These are phyloP conservation scores for Antedon mediterranea DNA, from an alignment of 53 echinoderm and acorn worm genomes.

Conservation along the genomic window DNA sequence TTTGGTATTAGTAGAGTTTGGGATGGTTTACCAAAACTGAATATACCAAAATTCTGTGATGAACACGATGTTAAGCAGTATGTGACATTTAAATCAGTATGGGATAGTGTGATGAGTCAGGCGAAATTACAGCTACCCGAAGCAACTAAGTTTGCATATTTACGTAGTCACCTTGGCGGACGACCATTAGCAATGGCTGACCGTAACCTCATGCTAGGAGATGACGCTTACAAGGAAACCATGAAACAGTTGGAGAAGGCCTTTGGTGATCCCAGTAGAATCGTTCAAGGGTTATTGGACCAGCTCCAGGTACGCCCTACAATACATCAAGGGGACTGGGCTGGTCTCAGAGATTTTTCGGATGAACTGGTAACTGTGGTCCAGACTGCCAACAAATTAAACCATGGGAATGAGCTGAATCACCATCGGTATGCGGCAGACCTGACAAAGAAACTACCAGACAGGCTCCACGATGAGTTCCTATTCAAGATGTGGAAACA, in stretches of 20 bases:
- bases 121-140: conserved; percentile 7
- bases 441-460: conserved; percentile 4
- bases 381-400: background rate
- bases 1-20: too few species aligned
- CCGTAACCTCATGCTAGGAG: conserved; percentile 16
- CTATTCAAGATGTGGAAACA: conserved; percentile 13
- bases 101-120: conserved; percentile 19
- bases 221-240: conserved; percentile 2
- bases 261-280: conserved; percentile 6
- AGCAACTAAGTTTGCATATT: conserved; percentile 14
- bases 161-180: too few species aligned
- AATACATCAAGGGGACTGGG: conserved; percentile 1
- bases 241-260: conserved; percentile 16
- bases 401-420: conserved; percentile 6
- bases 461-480: conserved; percentile 9
- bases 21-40: conserved; percentile 15
- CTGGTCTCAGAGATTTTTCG: conserved; percentile 9
- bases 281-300: conserved; percentile 11
- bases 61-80: conserved; percentile 17
- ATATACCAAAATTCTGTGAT: conserved; percentile 12
- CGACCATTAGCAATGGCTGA: too few species aligned
- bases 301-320: conserved; percentile 3
- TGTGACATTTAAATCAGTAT: conserved; percentile 9
- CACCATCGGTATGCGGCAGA: conserved; percentile 14
- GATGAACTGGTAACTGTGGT: conserved; percentile 14